Evolutionary conservation across 2,113 vertebrate genomes (phyloP).

Genomic region (Delphinus delphis): DNA sequence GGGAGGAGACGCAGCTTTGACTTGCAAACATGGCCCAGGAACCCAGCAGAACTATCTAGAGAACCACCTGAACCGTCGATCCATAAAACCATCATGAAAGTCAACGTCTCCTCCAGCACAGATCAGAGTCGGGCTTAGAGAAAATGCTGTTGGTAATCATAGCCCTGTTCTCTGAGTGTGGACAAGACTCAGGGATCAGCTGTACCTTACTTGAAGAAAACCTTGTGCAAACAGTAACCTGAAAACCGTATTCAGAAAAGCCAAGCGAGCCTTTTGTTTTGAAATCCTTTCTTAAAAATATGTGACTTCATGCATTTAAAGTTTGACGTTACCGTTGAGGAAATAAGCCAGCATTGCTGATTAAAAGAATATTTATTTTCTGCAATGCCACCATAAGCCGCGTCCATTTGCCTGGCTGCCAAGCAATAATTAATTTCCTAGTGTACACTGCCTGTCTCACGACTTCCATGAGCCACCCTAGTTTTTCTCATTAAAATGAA

Average conservation of each 20-base stretch:
- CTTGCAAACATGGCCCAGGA: constrained; percentile 80
- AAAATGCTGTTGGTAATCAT: constrained; percentile 58
- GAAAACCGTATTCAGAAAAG: constrained; percentile 19
- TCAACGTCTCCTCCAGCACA: constrained; percentile 73
- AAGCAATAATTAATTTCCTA: constrained; percentile 83
- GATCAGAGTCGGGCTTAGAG: constrained; percentile 74
- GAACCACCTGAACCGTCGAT: constrained; percentile 68
- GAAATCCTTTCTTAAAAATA: constrained; percentile 69
- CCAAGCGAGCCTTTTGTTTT: constrained; percentile 30
- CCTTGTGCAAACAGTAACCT: constrained; percentile 25
- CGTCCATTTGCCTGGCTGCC: constrained; percentile 73
- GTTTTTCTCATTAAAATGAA: constrained; percentile 83
- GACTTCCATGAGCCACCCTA: constrained; percentile 53
- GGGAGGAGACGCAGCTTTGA: constrained; percentile 74
- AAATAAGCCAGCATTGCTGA: constrained; percentile 72
- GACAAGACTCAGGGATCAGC: constrained; percentile 45
- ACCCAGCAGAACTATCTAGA: constrained; percentile 70
- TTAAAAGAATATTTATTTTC: constrained; percentile 85
- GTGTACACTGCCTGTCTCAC: constrained; percentile 70
- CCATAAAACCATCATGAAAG: constrained; percentile 83
- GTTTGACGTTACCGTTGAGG: constrained; percentile 79
- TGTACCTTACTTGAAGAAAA: constrained; percentile 68
- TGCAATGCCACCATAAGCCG: constrained; percentile 57
- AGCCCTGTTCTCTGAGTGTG: constrained; percentile 40
- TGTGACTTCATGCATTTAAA: constrained; percentile 64